phyloP scores from a whole-genome alignment of 2,888 invertebrate species.

The Tridacna gigas region DNA sequence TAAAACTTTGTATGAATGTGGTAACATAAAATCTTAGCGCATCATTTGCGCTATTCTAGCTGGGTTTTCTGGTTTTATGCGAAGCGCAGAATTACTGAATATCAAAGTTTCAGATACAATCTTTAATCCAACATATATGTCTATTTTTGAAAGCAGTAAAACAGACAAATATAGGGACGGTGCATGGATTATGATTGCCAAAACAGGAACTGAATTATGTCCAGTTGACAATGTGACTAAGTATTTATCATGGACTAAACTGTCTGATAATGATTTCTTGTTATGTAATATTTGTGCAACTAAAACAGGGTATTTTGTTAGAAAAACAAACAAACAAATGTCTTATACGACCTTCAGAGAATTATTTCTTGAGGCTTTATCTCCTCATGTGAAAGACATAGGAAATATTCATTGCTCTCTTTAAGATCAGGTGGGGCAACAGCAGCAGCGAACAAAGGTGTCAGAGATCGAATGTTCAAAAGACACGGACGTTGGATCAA shows the following conservation, averaged over 20 bases:
- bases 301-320: neutral
- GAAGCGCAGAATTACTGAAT: neutral
- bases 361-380: neutral
- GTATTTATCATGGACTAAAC: neutral
- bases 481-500: constrained; percentile 15
- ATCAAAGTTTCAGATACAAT: neutral
- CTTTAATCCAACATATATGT: neutral
- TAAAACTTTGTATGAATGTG: neutral
- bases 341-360: constrained; percentile 15
- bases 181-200: neutral
- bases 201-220: neutral
- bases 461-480: constrained; percentile 20
- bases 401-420: constrained; percentile 6
- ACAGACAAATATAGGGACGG: neutral
- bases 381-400: neutral
- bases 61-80: neutral
- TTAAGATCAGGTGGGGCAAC: constrained; percentile 16
- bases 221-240: neutral
- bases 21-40: neutral
- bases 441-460: constrained; percentile 16
- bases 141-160: neutral
- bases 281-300: neutral
- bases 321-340: neutral
- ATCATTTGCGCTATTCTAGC: neutral
- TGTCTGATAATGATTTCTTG: neutral